Conservation (phyloP, 2,888 invertebrate species). For the Cyclophora albipunctata region DNA sequence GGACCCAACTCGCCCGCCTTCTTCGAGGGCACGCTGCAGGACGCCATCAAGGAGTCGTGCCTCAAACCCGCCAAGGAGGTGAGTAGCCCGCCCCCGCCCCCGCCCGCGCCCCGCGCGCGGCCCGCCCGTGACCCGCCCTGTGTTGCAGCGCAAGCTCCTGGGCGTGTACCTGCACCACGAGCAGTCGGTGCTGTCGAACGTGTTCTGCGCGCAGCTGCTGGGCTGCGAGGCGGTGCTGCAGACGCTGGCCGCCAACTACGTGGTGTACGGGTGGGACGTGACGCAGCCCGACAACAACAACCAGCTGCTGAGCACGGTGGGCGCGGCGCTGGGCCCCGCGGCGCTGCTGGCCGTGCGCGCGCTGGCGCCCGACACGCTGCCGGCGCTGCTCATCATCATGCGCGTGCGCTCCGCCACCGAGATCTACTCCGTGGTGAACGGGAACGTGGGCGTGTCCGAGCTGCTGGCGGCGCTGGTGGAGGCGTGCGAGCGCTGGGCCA, state of each 20-base stretch:
- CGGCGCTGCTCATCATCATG: conserved; percentile 92
- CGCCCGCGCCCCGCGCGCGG: conserved; percentile 87
- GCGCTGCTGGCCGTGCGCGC: conserved; percentile 89
- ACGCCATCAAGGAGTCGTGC: conserved; percentile 93
- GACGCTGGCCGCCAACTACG: conserved; percentile 90
- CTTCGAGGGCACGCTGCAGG: conserved; percentile 92
- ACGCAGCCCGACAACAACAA: conserved; percentile 90
- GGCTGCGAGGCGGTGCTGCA: conserved; percentile 94
- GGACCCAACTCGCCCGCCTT: conserved; percentile 92
- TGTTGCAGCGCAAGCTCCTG: conserved; percentile 88
- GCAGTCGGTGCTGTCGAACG: conserved; percentile 94
- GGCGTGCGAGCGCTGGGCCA: conserved; percentile 89
- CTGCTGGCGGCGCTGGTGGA: conserved; percentile 90
- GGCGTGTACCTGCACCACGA: conserved; percentile 98
- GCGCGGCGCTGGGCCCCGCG: conserved; percentile 85
- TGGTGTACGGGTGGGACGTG: conserved; percentile 98
- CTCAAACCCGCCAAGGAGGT: conserved; percentile 93
- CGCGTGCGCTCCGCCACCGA: conserved; percentile 91
- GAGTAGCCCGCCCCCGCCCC: conserved; percentile 11
- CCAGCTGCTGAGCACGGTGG: conserved; percentile 84
- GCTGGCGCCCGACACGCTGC: conserved; percentile 90
- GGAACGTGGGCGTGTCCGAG: conserved; percentile 92
- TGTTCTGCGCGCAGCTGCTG: conserved; percentile 96
- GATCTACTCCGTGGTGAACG: conserved; percentile 92
- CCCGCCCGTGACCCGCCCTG: conserved; percentile 80